Evolutionary conservation across 2,888 invertebrate genomes (phyloP).

Genomic region (Temnothorax rugatulus): DNA sequence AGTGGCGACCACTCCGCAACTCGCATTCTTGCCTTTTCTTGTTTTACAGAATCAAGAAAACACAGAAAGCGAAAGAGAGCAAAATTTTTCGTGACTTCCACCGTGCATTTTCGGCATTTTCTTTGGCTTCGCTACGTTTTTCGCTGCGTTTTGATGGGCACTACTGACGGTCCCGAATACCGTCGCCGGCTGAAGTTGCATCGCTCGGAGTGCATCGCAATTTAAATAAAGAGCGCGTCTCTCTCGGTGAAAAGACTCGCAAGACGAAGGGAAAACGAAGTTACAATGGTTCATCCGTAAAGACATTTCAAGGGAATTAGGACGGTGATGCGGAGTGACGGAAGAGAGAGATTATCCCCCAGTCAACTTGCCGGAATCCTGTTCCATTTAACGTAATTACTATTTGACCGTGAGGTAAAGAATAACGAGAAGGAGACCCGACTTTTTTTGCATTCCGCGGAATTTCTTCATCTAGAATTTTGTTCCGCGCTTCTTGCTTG

Average conservation of each 20-base stretch:
- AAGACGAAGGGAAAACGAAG: conserved; percentile 1
- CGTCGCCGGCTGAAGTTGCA: not conserved
- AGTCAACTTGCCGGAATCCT: conserved; percentile 71
- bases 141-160: not conserved
- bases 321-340: conserved; percentile 55
- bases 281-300: conserved; percentile 1
- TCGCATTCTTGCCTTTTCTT: not conserved
- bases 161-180: not conserved
- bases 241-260: not conserved
- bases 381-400: conserved; percentile 64
- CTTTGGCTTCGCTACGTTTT: not conserved
- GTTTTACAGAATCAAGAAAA: conserved; percentile 12
- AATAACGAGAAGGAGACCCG: conserved; percentile 1
- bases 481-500: not conserved
- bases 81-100: conserved; percentile 2
- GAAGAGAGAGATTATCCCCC: conserved; percentile 69
- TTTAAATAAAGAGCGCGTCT: conserved; percentile 30
- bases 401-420: conserved; percentile 5
- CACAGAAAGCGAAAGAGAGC: not conserved
- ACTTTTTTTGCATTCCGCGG: conserved; percentile 33
- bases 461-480: conserved; percentile 46
- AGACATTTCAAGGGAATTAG: conserved; percentile 33
- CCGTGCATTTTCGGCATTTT: not conserved
- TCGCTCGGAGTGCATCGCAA: not conserved
- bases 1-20: not conserved